A percentile compares a stretch with the other conserved stretches of the same genome.
Conservation (phyloP, 2,888 invertebrate species). For the Timema cristinae region DNA sequence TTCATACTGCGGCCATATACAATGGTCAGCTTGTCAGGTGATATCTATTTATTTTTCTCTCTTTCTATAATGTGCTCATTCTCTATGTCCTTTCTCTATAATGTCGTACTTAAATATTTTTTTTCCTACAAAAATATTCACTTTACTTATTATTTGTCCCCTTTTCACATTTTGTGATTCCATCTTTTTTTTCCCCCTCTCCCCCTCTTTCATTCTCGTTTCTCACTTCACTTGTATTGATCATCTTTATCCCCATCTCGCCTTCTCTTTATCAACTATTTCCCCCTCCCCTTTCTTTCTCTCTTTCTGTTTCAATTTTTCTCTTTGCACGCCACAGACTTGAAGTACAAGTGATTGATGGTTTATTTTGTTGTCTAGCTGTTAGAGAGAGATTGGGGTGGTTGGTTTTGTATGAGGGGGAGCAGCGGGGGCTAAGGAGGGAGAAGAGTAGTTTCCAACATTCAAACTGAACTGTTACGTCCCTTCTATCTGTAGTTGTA, state of each 20-base stretch:
- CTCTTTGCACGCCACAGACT: slow-evolving; percentile 23
- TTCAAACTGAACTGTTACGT: slow-evolving; percentile 15
- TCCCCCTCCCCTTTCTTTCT: not conserved
- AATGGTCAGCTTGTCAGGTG: no score
- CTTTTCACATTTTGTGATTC: no score
- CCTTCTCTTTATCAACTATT: not conserved
- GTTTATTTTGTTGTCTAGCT: slow-evolving; percentile 47
- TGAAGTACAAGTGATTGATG: slow-evolving; percentile 45
- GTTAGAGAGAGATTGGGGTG: slow-evolving; percentile 22
- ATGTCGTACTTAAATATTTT: no score
- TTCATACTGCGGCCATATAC: no score
- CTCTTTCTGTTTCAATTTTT: slow-evolving; percentile 55
- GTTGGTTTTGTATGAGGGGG: slow-evolving; percentile 17
- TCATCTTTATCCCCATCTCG: not conserved
- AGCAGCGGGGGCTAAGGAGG: slow-evolving; percentile 16
- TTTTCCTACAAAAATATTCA: no score
- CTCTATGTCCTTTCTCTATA: no score
- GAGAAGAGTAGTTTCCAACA: slow-evolving; percentile 16
- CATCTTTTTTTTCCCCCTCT: no score
- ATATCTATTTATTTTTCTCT: no score
- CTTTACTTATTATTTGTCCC: no score
- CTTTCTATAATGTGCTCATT: no score
- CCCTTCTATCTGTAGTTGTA: slow-evolving; percentile 19
- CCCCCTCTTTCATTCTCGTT: not conserved
- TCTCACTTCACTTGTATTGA: not conserved